phyloP scores from a whole-genome alignment of 2,888 invertebrate species.

The Omphaloscelis lunosa region DNA sequence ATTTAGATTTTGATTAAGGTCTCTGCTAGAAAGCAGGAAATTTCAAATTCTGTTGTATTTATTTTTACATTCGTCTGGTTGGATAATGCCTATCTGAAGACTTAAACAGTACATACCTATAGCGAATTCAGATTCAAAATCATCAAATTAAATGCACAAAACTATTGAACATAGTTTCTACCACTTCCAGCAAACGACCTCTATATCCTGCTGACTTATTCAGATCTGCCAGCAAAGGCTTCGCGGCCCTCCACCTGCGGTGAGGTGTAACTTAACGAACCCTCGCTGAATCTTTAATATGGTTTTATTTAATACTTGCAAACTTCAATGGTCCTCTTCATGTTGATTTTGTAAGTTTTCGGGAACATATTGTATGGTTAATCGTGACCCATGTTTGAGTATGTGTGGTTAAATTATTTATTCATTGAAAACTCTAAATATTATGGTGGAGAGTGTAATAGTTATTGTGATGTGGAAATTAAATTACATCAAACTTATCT shows the following conservation, averaged over 20 bases:
- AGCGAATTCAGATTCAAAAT: not conserved
- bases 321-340: constrained; percentile 74
- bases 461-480: constrained; percentile 3
- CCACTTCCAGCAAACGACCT: constrained; percentile 67
- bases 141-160: not conserved
- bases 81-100: too few species aligned
- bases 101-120: too few species aligned
- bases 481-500: not conserved
- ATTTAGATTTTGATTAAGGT: too few species aligned
- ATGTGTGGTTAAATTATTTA: constrained; percentile 50
- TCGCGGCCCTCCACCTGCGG: constrained; percentile 85
- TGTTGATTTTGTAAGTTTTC: constrained; percentile 82
- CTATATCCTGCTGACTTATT: constrained; percentile 83
- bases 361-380: constrained; percentile 55
- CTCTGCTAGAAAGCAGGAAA: too few species aligned
- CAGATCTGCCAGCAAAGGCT: constrained; percentile 81
- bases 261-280: constrained; percentile 89
- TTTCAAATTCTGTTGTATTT: too few species aligned
- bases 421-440: constrained; percentile 21
- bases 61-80: too few species aligned
- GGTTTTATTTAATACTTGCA: constrained; percentile 88
- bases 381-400: constrained; percentile 56
- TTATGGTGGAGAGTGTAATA: constrained; percentile 7
- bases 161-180: not conserved
- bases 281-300: constrained; percentile 89